Evolutionary conservation across 2,113 vertebrate species (phyloP), one percentile per base, ranked within the genome.

Genomic region (Thunnus maccoyii): DNA sequence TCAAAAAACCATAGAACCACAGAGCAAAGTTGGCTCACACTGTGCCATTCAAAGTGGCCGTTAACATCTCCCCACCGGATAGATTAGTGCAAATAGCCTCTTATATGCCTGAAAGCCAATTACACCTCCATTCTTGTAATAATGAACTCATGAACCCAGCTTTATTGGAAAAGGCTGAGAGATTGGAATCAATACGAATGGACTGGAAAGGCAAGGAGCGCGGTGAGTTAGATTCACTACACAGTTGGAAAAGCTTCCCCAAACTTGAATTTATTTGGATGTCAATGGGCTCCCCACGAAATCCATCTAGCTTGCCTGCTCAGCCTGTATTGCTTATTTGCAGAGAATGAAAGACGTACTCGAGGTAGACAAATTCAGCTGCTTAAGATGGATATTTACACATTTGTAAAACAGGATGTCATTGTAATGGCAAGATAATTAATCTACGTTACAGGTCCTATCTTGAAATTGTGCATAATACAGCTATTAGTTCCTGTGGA

Each of bases 71-170:
- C 87, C 64, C 62, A 86, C 51, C 72, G 87, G 74, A 89, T 86
- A 89, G 90, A 92, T 94, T 90, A 92, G 89, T 79, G 84, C 84
- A 93, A 91, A 93, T 80, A 85, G 87, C 78, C 89, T 88, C 84
- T 86, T 86, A 86, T 77, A 83, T 74, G 85, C 82, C 87, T 85
- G 70, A 90, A 94, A 93, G 88, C 83, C 88, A 92, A 92, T 92
- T 94, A 93, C 89, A 90, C 91, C 86, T 86, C 89, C 87, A 88
- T 91, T 85, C 89, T 83, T 82, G 88, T 92, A 91, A 93, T 94
- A 93, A 93, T 94, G 91, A 94, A 93, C 91, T 92, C 85, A 82
- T 91, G 92, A 93, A 92, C 87, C 89, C 84, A 74, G 84, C 86
- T 83, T 92, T 92, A 92, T 92, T 90, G 90, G 92, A 90, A 89